Evolutionary conservation across 2,888 invertebrate species (phyloP).

Genomic region (Apodemia hepburni): DNA sequence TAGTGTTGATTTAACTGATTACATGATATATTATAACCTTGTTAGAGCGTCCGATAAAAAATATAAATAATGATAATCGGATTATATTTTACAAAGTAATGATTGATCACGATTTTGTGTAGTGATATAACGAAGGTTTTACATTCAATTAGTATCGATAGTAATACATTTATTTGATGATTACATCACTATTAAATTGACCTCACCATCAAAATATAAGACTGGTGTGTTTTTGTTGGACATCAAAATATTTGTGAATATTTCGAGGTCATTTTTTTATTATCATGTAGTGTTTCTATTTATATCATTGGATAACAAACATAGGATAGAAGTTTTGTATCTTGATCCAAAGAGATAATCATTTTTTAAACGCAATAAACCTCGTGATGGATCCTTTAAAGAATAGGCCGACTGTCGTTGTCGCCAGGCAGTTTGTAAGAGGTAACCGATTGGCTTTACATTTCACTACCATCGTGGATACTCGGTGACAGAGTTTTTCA

Average conservation of each 20-base stretch:
- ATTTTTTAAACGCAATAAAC: too few species aligned
- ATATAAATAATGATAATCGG: constrained; percentile 19
- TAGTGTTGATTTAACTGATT: constrained; percentile 6
- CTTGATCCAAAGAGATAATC: too few species aligned
- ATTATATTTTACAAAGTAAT: constrained; percentile 16
- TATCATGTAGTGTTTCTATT: neutral
- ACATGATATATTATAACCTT: constrained; percentile 13
- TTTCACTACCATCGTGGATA: too few species aligned
- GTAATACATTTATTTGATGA: constrained; percentile 4
- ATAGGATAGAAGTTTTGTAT: neutral
- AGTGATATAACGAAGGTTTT: constrained; percentile 11
- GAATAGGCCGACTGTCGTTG: too few species aligned
- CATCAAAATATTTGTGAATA: constrained; percentile 6
- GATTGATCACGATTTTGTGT: constrained; percentile 21
- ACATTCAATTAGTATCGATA: constrained; percentile 11
- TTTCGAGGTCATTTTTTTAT: constrained; percentile 7
- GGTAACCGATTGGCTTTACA: too few species aligned
- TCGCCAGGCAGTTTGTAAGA: too few species aligned
- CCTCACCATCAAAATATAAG: constrained; percentile 8
- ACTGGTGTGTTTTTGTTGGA: neutral
- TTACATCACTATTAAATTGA: constrained; percentile 13
- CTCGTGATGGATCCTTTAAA: too few species aligned
- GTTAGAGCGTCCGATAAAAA: constrained; percentile 7
- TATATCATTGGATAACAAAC: neutral
- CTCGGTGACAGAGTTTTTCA: too few species aligned